A percentile compares a stretch with the other conserved stretches of the same genome.
These are phyloP conservation scores for Armadillidium nasatum DNA, from an alignment of 1,140 invertebrate genomes.

Conservation along the genomic window DNA sequence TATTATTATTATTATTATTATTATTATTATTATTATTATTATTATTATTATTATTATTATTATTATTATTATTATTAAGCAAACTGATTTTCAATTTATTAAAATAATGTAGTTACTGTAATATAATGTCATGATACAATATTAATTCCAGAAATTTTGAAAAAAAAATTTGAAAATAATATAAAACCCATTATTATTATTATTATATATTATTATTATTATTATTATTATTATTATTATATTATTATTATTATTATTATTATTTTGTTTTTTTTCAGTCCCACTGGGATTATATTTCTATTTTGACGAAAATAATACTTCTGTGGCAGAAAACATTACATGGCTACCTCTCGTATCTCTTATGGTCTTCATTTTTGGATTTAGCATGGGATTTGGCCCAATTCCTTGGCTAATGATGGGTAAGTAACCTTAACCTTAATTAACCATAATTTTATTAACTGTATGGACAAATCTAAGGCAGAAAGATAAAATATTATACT, in stretches of 20 bases:
- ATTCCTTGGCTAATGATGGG: constrained; percentile 72
- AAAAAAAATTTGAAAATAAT: too few relatives aligned
- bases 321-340: constrained; percentile 49
- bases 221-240: constrained; percentile 27
- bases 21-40: background rate
- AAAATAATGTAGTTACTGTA: too few relatives aligned
- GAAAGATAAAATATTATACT: background rate
- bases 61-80: constrained; percentile 26
- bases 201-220: background rate
- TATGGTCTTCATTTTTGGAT: constrained; percentile 69
- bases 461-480: background rate
- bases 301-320: constrained; percentile 41
- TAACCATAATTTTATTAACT: background rate
- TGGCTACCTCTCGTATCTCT: constrained; percentile 69
- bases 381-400: constrained; percentile 70
- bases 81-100: background rate
- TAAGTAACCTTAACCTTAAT: background rate
- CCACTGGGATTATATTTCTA: constrained; percentile 46
- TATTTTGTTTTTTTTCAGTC: constrained; percentile 31
- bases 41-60: background rate
- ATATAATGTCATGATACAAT: too few relatives aligned
- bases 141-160: too few relatives aligned
- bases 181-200: background rate
- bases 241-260: background rate
- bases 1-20: constrained; percentile 3